phyloP scores from a whole-genome alignment of 2,797 vertebrate genomes.

The Lepilemur septentrionalis region DNA sequence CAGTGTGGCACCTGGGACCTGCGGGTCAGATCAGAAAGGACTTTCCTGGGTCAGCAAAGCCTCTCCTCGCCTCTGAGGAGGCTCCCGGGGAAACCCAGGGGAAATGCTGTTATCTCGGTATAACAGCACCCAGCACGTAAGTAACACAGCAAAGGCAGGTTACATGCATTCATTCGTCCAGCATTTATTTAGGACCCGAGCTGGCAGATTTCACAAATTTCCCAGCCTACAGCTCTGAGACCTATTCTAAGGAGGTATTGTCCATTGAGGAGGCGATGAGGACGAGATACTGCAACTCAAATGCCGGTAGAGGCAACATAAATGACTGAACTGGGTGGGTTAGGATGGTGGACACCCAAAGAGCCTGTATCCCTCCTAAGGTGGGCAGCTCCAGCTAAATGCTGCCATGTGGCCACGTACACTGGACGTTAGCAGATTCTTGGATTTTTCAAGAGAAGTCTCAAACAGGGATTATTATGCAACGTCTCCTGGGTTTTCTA shows the following conservation, averaged over 20 bases:
- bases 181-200: not conserved
- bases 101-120: not conserved
- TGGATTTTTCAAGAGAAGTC: not conserved
- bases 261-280: not conserved
- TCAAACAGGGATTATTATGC: not conserved
- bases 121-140: not conserved
- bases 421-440: not conserved
- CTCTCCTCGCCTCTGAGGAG: not conserved
- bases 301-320: not conserved
- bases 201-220: not conserved
- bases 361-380: not conserved
- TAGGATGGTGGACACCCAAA: not conserved
- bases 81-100: not conserved
- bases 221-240: not conserved
- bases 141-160: not conserved
- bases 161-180: not conserved
- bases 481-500: not conserved
- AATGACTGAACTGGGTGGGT: not conserved
- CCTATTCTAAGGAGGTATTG: not conserved
- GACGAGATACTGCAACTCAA: not conserved
- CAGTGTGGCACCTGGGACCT: slow-evolving; percentile 90
- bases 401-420: not conserved
- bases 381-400: not conserved
- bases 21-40: not conserved
- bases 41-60: not conserved